Conservation (phyloP, 2,797 vertebrate genomes). For the Diglossa cyanea region DNA sequence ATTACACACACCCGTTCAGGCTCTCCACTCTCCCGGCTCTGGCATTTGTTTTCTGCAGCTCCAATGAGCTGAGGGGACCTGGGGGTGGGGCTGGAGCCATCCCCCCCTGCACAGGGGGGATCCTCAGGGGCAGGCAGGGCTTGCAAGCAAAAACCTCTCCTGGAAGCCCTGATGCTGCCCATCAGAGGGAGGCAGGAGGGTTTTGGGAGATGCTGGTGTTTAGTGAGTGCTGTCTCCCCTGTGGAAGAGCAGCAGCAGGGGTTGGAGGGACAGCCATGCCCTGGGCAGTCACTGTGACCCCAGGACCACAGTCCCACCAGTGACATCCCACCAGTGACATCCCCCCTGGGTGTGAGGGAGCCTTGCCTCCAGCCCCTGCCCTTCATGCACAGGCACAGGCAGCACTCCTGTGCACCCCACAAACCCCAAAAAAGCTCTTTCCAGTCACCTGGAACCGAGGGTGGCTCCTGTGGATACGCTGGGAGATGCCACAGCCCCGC, state of each 20-base stretch:
- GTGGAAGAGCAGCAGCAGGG: not conserved
- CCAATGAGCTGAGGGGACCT: constrained; percentile 17
- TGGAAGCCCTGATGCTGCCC: rapidly evolving
- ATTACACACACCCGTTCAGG: constrained; percentile 69
- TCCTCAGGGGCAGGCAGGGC: not conserved
- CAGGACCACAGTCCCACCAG: not conserved
- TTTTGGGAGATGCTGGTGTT: not conserved
- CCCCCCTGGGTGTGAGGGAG: rapidly evolving
- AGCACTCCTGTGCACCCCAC: not conserved
- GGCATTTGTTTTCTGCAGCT: constrained; percentile 46
- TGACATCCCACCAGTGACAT: not conserved
- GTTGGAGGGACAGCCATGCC: rapidly evolving
- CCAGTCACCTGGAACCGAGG: not conserved
- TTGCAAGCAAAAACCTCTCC: not conserved
- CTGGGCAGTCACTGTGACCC: not conserved
- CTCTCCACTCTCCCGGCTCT: constrained; percentile 37
- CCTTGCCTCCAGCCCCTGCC: not conserved
- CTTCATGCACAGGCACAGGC: rapidly evolving
- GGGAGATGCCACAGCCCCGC: not conserved
- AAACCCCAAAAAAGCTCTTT: not conserved
- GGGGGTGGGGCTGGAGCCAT: not conserved
- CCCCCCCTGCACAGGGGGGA: not conserved
- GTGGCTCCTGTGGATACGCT: rapidly evolving
- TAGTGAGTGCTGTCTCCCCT: rapidly evolving
- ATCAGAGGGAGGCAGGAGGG: not conserved